These are phyloP conservation scores for Brachyhypopomus occidentalis DNA, from an alignment of 2,113 vertebrate genomes.

Conservation along the genomic window DNA sequence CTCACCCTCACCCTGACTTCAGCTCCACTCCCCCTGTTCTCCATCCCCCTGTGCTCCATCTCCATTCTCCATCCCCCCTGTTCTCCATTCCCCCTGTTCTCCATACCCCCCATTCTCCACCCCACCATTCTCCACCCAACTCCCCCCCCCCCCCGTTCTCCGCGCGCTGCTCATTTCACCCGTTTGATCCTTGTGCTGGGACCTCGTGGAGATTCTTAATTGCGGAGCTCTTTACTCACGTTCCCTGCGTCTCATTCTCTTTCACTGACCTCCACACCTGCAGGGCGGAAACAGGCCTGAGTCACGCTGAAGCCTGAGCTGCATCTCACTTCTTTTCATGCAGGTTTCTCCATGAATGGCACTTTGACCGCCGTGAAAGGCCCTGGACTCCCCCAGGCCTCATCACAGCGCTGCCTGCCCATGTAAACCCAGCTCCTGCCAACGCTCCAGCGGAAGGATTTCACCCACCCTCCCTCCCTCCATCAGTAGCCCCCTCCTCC, in stretches of 20 bases:
- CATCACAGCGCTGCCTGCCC: constrained; percentile 55
- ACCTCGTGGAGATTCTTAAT: too few species aligned
- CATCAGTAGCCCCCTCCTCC: neutral
- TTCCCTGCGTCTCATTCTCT: neutral
- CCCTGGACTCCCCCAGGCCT: constrained; percentile 57
- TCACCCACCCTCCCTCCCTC: constrained; percentile 32
- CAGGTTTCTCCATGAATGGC: constrained; percentile 55
- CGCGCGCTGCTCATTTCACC: too few species aligned
- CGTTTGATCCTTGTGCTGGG: too few species aligned
- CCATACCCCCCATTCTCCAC: too few species aligned
- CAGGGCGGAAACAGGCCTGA: neutral
- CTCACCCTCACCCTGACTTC: neutral
- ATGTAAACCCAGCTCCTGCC: constrained; percentile 63
- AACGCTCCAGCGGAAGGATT: constrained; percentile 58
- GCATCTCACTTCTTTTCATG: constrained; percentile 27
- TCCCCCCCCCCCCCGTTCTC: too few species aligned
- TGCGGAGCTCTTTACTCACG: too few species aligned
- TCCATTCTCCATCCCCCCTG: too few species aligned
- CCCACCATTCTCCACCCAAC: too few species aligned
- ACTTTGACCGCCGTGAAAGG: constrained; percentile 60
- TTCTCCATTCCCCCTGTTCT: too few species aligned
- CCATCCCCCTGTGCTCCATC: too few species aligned
- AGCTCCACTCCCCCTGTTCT: too few species aligned
- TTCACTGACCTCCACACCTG: neutral
- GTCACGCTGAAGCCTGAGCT: neutral